These are phyloP conservation scores for Nemoura dubitans DNA, from an alignment of 2,888 invertebrate genomes.

Conservation along the genomic window DNA sequence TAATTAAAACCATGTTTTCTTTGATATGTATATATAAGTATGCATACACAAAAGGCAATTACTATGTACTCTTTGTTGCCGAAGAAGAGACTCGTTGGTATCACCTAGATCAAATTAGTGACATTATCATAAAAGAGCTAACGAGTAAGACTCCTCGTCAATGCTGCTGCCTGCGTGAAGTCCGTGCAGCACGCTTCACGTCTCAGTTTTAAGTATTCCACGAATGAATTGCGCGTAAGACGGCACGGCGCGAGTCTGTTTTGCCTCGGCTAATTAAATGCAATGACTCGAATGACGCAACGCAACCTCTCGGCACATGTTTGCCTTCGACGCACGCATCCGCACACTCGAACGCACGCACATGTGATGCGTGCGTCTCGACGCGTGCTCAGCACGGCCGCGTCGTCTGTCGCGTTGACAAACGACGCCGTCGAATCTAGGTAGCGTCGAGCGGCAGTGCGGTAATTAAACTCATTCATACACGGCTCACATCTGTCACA, in stretches of 20 bases:
- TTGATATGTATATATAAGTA: too few species aligned
- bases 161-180: not conserved
- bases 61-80: not conserved
- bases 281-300: not conserved
- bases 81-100: not conserved
- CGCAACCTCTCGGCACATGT: slow-evolving; percentile 25
- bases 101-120: slow-evolving; percentile 14
- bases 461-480: not conserved
- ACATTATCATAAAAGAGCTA: not conserved
- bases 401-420: too few species aligned
- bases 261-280: slow-evolving; percentile 17
- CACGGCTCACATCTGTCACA: not conserved
- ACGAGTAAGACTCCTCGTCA: not conserved
- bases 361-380: not conserved
- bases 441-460: too few species aligned
- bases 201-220: slow-evolving; percentile 15
- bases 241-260: not conserved
- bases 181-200: not conserved
- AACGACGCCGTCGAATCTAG: not conserved
- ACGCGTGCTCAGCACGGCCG: too few species aligned
- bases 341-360: not conserved
- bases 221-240: not conserved
- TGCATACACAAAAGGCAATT: too few species aligned
- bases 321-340: not conserved
- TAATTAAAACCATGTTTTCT: slow-evolving; percentile 18